Evolutionary conservation across 2,888 invertebrate species (phyloP), one percentile per base, ranked within the genome.

Genomic region (Phortica okadai): DNA sequence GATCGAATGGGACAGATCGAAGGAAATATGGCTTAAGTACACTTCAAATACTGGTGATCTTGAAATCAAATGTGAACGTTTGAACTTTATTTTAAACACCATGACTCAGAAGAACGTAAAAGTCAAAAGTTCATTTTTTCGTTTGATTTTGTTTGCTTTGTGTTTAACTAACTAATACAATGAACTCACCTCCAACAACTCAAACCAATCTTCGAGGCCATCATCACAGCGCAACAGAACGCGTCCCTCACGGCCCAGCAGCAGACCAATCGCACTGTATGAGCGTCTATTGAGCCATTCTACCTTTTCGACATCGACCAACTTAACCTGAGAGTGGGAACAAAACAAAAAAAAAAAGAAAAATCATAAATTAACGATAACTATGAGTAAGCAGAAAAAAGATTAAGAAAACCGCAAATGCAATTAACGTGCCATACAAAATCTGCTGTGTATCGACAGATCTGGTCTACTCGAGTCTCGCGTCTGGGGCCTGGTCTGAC

Each of bases 261-360:
- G 92, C 76, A 93, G 86, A n/a, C 92, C 92, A 80, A 94, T 93
- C 81, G 93, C 92, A 86, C 93, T 94, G 87, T 94, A 94, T 74
- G 93, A 94, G 82, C 94, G 93, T 81, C 94, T 93, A 89, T 94
- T 94, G 77, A 94, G 92, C 94, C 94, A 94, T 90, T 94, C 94
- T 67, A 94, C 93, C 83, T 93, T 93, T 83, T 94, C 94, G 67
- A 94, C 93, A 88, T 94, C 94, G 74, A 94, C 93, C 82, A 94
- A 91, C 89, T 93, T 93, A 79, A 94, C 92, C 93, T 93, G 89
- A 70, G 73, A 77, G 64, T 74, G 0, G 74, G 73, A 77, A 66
- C 42, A 45, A 59, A 70, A 69, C 58, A 45, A 44, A 72, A 42
- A 81, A 82, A 77, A 25, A 74, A 62, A 21, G 66, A 41, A 75